Evolutionary conservation across 1,140 invertebrate genomes (phyloP).

Genomic region (Wasmannia auropunctata): DNA sequence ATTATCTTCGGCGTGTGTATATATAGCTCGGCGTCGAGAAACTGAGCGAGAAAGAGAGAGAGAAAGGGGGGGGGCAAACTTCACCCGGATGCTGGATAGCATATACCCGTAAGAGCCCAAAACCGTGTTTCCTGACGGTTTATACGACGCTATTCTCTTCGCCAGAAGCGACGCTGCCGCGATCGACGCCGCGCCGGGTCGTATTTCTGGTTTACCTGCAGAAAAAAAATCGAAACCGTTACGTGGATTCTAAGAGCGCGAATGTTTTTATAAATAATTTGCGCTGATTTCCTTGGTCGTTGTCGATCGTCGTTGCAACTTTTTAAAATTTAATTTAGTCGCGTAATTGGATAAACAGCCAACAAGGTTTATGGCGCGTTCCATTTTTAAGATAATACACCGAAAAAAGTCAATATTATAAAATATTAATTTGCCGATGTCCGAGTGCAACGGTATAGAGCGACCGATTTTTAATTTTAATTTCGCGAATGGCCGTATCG

Average conservation of each 20-base stretch:
- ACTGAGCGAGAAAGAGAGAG: neutral
- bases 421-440: neutral
- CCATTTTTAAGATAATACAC: neutral
- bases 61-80: neutral
- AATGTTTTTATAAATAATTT: too few species aligned
- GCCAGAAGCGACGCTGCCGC: neutral
- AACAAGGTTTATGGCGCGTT: neutral
- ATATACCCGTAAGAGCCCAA: constrained; percentile 43
- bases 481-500: constrained; percentile 6
- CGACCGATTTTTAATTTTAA: constrained; percentile 5
- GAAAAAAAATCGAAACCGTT: too few species aligned
- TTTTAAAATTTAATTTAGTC: neutral
- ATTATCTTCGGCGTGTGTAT: constrained; percentile 69
- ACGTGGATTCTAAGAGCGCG: too few species aligned
- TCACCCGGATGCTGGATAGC: constrained; percentile 58
- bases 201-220: neutral
- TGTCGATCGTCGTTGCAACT: neutral
- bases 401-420: neutral
- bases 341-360: neutral
- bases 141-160: constrained; percentile 35
- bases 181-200: neutral
- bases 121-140: constrained; percentile 57
- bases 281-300: neutral
- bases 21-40: constrained; percentile 54
- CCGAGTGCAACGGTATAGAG: neutral